Evolutionary conservation across 1,140 invertebrate genomes (phyloP), one percentile per base, ranked within the genome.

Genomic region (Pomacea maculata): DNA sequence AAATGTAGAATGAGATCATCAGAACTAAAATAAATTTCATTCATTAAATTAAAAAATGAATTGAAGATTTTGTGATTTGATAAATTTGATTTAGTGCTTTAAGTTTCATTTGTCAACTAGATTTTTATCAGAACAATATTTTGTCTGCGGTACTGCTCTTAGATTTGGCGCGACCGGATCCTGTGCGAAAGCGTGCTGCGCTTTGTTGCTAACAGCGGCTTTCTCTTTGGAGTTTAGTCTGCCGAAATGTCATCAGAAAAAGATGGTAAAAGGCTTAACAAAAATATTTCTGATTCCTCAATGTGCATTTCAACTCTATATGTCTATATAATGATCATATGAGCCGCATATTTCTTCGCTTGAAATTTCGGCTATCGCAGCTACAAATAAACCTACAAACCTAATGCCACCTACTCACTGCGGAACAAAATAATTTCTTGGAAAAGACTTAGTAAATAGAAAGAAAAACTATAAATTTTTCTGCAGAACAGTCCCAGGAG

Each of bases 161-260:
- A 15, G 68, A 78, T 34, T 78, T 78, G 65, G 77, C 77, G 77
- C 77, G 77, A 68, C 65, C 65, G 57, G 57, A 70, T 78, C 77
- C 77, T 78, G 65, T 57, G 77, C 65, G 77, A 45, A 67, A 45
- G 64, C 67, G 77, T 25, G 17, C n/a, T 21, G 45, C 54, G 15
- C 54, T 55, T 64, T 68, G 21, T 70, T 74, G 57, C 29, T 21
- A 63, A 67, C n/a, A 77, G 52, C 17, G 63, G 11, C 19, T 29
- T 17, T 14, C 15, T 34, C n/a, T 54, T 52, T 52, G 34, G 29
- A 9, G 64, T 8, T 55, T 55, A 75, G n/a, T 55, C 12, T n/a
- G 6, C 19, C 10, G 25, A 78, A 78, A 78, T 78, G 77, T 67
- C 77, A 14, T 34, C 77, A 45, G 77, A 78, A 70, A 78, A 78